Base-by-base conservation (phyloP, 1,140 invertebrate species). In the Hormaphis cornu region DNA sequence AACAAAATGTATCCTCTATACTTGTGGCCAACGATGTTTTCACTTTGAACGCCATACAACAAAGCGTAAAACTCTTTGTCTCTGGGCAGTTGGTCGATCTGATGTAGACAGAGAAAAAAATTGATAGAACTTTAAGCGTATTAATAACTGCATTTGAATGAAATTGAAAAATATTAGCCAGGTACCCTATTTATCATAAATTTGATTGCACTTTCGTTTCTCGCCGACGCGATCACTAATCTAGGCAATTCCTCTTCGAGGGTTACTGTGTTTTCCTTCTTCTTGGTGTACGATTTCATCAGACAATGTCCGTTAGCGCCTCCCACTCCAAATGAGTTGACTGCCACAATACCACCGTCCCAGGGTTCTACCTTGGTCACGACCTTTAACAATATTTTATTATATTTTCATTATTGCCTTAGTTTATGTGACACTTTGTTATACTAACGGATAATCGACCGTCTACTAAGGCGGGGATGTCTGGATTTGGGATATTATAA, bases 261-360 rank as follows among this genome's bases (percentile, higher is more conserved):
- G 4, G 40, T 50, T 28, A 70, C 69, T 0, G 9, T n/a, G 5
- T n/a, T 16, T 59, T 71, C 66, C 56, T 77, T 79, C 1, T 73
- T 69, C 16, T 22, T 16, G 1, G 69, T 37, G 69, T 78, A 78
- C 3, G 79, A 77, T 72, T 80, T 79, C 1, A 88, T 75, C 10
- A 89, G 74, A 10, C 82, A 78, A 77, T 88, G 86, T 22, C 82
- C 82, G 77, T 88, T 86, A 20, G 82, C 81, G 46, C 87, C 87
- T 70, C 86, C 84, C 76, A 87, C 87, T 12, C 87, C 86, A 77
- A 87, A 86, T 28, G 85, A 86, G 76, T 87, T 88, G n/a, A 89
- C 74, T n/a, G 81, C 85, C 35, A 84, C 82, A 69, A 83, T 76
- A 18, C 82, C 80, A 48, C 84, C 84, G 35, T 81, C 75, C 80